Base-by-base conservation (phyloP, 2,113 vertebrate genomes). In the Pituophis catenifer region DNA sequence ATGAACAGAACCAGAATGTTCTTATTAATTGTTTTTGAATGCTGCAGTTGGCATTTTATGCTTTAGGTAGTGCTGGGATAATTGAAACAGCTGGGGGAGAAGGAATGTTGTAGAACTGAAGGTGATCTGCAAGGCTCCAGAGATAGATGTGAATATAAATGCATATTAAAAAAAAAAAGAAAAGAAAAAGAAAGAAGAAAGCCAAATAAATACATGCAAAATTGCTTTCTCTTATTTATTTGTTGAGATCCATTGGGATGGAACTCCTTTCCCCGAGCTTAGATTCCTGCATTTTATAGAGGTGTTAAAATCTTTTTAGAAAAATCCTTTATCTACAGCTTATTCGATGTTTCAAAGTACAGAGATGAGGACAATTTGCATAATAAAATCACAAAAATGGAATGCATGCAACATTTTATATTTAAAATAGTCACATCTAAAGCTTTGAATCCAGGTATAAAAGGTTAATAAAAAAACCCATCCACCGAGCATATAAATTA, bases 341-440 rank as follows among this genome's bases (percentile, higher is more conserved):
- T 93, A 91, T 94, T 92, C 58, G 93, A 96, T 86, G 94, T 94
- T 96, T 96, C 95, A 95, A 91, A 97, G 95, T 97, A 96, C 96
- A 97, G 94, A 94, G 95, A 97, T 94, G 94, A 96, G 29, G 87
- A 21, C 90, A 96, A 95, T 97, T 96, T 97, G 96, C 96, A 97
- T 97, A 97, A 96, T 95, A 96, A 97, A 96, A 96, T 96, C 96
- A 96, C 95, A 96, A 95, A 97, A 93, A 58, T 62, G 95, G 93
- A 93, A 94, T 96, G 93, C 94, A 91, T 97, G 94, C 96, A 96
- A 94, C 95, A 96, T 95, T 62, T 97, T 95, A 96, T 97, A 94
- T 97, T 97, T 97, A 97, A 97, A 97, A 97, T 96, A 96, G 95
- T 92, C 86, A 92, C 86, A 94, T 94, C 95, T 91, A 92, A 90